These are phyloP conservation scores for Sciaenops ocellatus DNA, from an alignment of 2,797 vertebrate species.

Conservation along the genomic window DNA sequence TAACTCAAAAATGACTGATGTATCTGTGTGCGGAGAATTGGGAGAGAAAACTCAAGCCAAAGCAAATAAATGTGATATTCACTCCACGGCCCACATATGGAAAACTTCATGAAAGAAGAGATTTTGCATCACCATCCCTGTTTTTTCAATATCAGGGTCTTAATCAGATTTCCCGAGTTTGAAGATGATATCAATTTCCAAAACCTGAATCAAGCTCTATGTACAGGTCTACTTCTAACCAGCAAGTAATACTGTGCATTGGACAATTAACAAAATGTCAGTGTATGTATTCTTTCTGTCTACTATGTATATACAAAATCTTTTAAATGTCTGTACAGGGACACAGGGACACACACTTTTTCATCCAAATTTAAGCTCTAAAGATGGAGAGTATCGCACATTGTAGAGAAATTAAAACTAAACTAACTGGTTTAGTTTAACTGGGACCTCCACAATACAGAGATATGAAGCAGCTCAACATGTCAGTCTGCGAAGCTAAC, in stretches of 20 bases:
- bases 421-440: not conserved
- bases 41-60: constrained; percentile 27
- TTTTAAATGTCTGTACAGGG: too few species aligned
- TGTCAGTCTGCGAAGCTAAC: not conserved
- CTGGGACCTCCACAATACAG: not conserved
- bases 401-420: too few species aligned
- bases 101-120: not conserved
- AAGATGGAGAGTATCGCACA: not conserved
- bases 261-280: too few species aligned
- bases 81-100: not conserved
- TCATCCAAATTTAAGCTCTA: not conserved
- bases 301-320: too few species aligned
- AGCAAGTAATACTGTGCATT: too few species aligned
- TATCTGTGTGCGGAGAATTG: not conserved
- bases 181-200: not conserved
- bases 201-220: not conserved
- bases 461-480: not conserved
- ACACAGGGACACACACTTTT: too few species aligned
- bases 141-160: not conserved
- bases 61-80: constrained; percentile 43
- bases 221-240: not conserved
- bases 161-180: not conserved
- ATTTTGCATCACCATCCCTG: not conserved
- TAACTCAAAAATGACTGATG: constrained; percentile 1
- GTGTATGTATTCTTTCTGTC: too few species aligned